phyloP scores from a whole-genome alignment of 1,140 invertebrate species.

The Dendroctonus ponderosae region DNA sequence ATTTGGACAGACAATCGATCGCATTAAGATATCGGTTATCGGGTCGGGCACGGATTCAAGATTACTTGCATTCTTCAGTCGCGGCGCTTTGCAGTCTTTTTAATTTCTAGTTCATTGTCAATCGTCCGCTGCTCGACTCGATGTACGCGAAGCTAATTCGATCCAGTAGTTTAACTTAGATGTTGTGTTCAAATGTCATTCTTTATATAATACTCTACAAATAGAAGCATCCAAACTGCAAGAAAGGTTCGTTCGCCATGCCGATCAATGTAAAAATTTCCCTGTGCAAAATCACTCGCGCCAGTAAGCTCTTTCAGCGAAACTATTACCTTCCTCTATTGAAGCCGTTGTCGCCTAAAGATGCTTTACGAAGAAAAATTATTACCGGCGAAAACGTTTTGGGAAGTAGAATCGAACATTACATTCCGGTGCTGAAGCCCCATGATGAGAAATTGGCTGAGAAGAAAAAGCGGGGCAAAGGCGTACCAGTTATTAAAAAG shows the following conservation, averaged over 20 bases:
- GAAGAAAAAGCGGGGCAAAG: slow-evolving; percentile 55
- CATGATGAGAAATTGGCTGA: slow-evolving; percentile 45
- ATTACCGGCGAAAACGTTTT: slow-evolving; percentile 53
- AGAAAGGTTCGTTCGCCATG: slow-evolving; percentile 31
- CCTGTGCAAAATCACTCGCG: slow-evolving; percentile 77
- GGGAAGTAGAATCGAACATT: slow-evolving; percentile 56
- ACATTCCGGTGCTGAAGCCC: slow-evolving; percentile 66
- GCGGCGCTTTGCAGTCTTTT: slow-evolving; percentile 8
- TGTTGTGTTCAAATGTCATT: slow-evolving; percentile 16
- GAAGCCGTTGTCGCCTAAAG: slow-evolving; percentile 76
- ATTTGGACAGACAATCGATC: slow-evolving; percentile 38
- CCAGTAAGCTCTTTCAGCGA: slow-evolving; percentile 74
- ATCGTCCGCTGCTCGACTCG: slow-evolving; percentile 24
- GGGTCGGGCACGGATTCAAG: slow-evolving; percentile 39
- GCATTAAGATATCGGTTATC: slow-evolving; percentile 38
- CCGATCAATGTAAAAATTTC: slow-evolving; percentile 56
- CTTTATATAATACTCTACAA: slow-evolving; percentile 12
- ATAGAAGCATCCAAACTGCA: slow-evolving; percentile 17
- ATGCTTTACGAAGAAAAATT: slow-evolving; percentile 62
- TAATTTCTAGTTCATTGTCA: slow-evolving; percentile 37
- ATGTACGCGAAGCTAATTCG: slow-evolving; percentile 10
- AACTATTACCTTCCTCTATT: slow-evolving; percentile 80
- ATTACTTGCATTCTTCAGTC: slow-evolving; percentile 32
- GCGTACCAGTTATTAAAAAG: slow-evolving; percentile 58
- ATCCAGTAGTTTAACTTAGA: slow-evolving; percentile 18